These are phyloP conservation scores for Ifrita kowaldi DNA, from an alignment of 2,113 vertebrate species.

Conservation along the genomic window DNA sequence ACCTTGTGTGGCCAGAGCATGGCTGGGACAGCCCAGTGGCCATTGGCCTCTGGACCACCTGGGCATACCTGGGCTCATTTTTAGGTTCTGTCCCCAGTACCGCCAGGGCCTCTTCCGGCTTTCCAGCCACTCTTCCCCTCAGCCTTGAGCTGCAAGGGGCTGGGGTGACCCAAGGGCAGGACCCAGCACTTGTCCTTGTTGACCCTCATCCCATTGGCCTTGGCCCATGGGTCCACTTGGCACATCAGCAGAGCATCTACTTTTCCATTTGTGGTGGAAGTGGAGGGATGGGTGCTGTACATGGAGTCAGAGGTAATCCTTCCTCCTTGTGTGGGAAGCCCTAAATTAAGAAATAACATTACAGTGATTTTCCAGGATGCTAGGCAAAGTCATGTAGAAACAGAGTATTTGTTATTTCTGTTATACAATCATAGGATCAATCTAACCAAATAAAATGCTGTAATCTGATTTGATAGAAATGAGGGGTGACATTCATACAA, in stretches of 20 bases:
- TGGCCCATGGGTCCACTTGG: not conserved
- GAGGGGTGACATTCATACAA: slow-evolving; percentile 10
- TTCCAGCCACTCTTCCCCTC: not conserved
- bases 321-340: not conserved
- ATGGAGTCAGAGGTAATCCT: not conserved
- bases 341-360: slow-evolving; percentile 1
- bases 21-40: not conserved
- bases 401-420: slow-evolving; percentile 7
- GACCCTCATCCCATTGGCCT: not conserved
- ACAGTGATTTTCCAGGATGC: slow-evolving; percentile 30
- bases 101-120: not conserved
- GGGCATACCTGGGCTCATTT: not conserved
- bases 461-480: not conserved
- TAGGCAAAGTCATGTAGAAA: not conserved
- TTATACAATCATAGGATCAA: not conserved
- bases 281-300: not conserved
- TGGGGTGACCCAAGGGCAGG: not conserved
- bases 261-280: not conserved
- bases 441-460: slow-evolving; percentile 14
- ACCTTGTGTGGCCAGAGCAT: not conserved
- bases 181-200: not conserved
- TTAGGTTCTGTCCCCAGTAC: not conserved
- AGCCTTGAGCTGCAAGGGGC: not conserved
- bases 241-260: not conserved
- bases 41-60: not conserved